These are phyloP conservation scores for Erythrolamprus reginae DNA, from an alignment of 2,113 vertebrate genomes.

Conservation along the genomic window DNA sequence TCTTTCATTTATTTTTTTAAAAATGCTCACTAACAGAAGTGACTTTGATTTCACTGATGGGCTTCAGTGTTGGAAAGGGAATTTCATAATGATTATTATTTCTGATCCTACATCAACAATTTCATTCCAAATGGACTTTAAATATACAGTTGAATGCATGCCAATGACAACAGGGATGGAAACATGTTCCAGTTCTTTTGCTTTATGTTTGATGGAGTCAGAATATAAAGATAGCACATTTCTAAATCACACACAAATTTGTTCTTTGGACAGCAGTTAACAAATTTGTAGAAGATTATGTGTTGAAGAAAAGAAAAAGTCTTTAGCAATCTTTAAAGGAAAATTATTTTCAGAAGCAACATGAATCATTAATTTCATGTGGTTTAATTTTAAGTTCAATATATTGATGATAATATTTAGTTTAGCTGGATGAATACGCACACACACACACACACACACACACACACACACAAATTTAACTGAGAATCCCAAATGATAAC, in stretches of 20 bases:
- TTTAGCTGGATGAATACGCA: neutral
- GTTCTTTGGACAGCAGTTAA: constrained; percentile 11
- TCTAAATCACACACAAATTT: constrained; percentile 13
- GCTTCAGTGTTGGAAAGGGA: constrained; percentile 22
- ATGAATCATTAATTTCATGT: fast-evolving
- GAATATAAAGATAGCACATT: constrained; percentile 8
- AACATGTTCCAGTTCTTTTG: neutral
- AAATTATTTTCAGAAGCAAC: neutral
- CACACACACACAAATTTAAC: neutral
- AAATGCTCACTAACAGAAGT: constrained; percentile 24
- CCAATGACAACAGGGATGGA: constrained; percentile 13
- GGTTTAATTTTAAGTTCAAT: neutral
- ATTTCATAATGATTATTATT: constrained; percentile 43
- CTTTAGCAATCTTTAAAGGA: neutral
- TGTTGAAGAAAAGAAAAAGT: constrained; percentile 3
- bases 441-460: neutral
- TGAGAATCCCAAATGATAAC: neutral
- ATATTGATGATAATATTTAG: neutral
- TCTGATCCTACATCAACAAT: constrained; percentile 15
- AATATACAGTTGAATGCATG: constrained; percentile 28
- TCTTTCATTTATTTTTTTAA: constrained; percentile 6
- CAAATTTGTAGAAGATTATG: constrained; percentile 19
- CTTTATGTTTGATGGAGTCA: neutral
- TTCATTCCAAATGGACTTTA: constrained; percentile 39
- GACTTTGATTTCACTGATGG: constrained; percentile 25